Evolutionary conservation across 2,888 invertebrate species (phyloP), one percentile per base, ranked within the genome.

Genomic region (Acanthoscelides obtectus): DNA sequence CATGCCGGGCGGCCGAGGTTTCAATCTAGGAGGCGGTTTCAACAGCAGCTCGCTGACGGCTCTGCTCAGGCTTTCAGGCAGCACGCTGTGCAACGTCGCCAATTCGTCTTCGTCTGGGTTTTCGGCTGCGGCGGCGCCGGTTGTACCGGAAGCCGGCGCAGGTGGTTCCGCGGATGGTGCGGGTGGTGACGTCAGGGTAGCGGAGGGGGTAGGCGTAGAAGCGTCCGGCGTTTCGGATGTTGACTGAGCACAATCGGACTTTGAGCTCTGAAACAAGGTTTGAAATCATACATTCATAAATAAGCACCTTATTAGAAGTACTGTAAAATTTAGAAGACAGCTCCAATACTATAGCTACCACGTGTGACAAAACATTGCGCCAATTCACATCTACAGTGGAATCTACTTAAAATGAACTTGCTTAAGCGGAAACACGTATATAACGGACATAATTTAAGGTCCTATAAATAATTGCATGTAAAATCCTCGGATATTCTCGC

Each of bases 1-100:
- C 3, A 87, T 85, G 12, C 87, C 87, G 2, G 84, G 82, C 0
- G 89, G 89, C 69, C 86, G 84, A 8, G 86, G 85, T 65, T 84
- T 83, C 68, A 89, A 77, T 79, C 82, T 86, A 1, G 83, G 82
- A 21, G 86, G 86, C 0, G 85, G 86, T 25, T 85, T 77, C 64
- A 76, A 66, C 19, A 84, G 75, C 20, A 84, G 72, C 17, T 84
- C 83, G 71, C 77, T 80, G 19, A 85, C 79, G 17, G 82, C 81
- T 75, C 78, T 81, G 17, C 81, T 76, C 45, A 84, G 78, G 71
- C 75, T 79, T 69, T 83, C 83, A 12, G 84, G 81, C 45, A 83
- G 71, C 65, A 81, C 75, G 64, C 77, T 79, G 69, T 80, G 80
- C 27, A 83, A 70, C 12, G 80, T 71, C 20, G 75, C 75, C 68